Percentiles rank a stretch among this genome's conserved stretches.
Evolutionary conservation across 2,888 invertebrate species (phyloP).

Genomic region (Polydrusus tereticollis): DNA sequence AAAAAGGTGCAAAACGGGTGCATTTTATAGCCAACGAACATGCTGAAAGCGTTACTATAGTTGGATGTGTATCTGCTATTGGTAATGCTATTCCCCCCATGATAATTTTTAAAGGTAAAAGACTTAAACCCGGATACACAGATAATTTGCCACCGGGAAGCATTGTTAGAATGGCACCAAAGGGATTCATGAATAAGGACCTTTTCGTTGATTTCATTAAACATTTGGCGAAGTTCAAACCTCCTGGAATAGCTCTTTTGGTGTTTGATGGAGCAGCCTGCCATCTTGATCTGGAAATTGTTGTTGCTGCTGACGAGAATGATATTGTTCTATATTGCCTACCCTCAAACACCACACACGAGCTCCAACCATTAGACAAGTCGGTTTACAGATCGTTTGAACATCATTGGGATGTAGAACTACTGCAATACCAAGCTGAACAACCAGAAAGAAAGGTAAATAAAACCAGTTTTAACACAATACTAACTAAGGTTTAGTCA

Average conservation of each 20-base stretch:
- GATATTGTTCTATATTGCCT: slow-evolving; percentile 57
- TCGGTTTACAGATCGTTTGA: neutral
- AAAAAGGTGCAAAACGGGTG: too few relatives aligned
- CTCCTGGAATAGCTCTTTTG: slow-evolving; percentile 48
- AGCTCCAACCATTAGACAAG: neutral
- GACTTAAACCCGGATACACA: too few relatives aligned
- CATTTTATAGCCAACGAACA: too few relatives aligned
- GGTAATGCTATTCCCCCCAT: too few relatives aligned
- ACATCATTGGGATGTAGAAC: neutral
- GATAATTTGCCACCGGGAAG: too few relatives aligned
- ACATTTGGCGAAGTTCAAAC: too few relatives aligned
- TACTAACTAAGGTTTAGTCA: neutral
- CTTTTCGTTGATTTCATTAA: too few relatives aligned
- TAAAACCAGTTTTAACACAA: neutral
- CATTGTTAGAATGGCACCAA: too few relatives aligned
- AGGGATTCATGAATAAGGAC: too few relatives aligned
- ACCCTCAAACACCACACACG: slow-evolving; percentile 54
- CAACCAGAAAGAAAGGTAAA: neutral
- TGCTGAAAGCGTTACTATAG: too few relatives aligned
- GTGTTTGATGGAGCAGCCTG: slow-evolving; percentile 57
- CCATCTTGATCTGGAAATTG: slow-evolving; percentile 56
- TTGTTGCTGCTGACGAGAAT: slow-evolving; percentile 54
- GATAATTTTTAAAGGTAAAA: too few relatives aligned
- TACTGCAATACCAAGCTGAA: neutral
- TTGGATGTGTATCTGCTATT: too few relatives aligned